Evolutionary conservation across 2,797 vertebrate genomes (phyloP), one percentile per base, ranked within the genome.

Genomic region (Odontamblyopus lacepedii): DNA sequence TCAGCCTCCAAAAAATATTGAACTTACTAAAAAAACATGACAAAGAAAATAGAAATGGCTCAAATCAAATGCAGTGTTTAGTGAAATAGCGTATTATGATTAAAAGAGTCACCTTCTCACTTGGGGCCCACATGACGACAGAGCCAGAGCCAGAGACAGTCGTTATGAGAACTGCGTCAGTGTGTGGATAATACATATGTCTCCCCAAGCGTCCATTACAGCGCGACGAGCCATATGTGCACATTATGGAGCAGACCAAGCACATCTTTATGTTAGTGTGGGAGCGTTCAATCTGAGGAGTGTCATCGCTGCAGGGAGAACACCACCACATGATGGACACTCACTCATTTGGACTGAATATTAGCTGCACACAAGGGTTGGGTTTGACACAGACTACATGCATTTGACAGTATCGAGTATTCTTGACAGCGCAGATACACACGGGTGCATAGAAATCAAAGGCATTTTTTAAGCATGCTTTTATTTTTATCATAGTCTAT

Each of bases 161-260:
- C 62, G 41, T 63, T 23, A 44, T 26, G 62, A 13, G 62, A 63
- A n/a, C 13, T n/a, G 60, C 60, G 5, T 11, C 32, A 1, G 2
- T 61, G 68, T 76, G 57, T 60, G 51, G 30, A 77, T 77, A 75
- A 81, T 73, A 57, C 59, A 79, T 69, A 35, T 38, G 13, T 70
- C 50, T 60, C 41, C 63, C 59, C 0, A 1, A 72, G 59, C 60
- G 51, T 67, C 75, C 75, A 78, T 80, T 76, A 73, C 63, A 71
- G 50, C 41, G 27, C n/a, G 66, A 50, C 32, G 55, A 55, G 69
- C 74, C 62, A 50, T 18, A 73, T 71, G 23, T 59, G 74, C 71
- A 73, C 77, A 73, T 77, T 68, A 73, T 56, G 3, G 62, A 63
- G 61, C 30, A 63, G 61, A 35, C 70, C 51, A 67, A 71, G 63